A percentile compares a stretch with the other conserved stretches of the same genome.
These are phyloP conservation scores for Acrobasis repandana DNA, from an alignment of 2,888 invertebrate species.

Conservation along the genomic window DNA sequence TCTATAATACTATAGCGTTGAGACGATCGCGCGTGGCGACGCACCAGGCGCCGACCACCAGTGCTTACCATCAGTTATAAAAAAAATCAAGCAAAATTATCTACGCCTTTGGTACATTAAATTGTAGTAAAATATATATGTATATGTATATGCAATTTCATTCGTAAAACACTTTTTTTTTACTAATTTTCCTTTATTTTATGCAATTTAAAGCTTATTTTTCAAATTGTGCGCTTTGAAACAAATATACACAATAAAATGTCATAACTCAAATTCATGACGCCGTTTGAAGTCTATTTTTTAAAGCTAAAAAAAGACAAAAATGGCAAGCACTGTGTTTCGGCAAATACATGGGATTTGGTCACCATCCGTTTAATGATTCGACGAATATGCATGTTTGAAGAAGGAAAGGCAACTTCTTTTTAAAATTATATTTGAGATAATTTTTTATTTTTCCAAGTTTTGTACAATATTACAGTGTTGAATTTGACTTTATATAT, in stretches of 20 bases:
- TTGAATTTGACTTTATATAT: neutral
- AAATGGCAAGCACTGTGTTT: constrained; percentile 3
- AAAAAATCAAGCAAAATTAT: neutral
- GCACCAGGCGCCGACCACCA: constrained; percentile 12
- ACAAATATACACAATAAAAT: no score
- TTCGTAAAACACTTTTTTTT: no score
- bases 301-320: constrained; percentile 7
- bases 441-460: neutral
- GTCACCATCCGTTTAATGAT: neutral
- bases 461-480: neutral
- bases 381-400: neutral
- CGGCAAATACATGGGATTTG: constrained; percentile 6
- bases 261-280: no score
- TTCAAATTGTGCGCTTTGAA: no score
- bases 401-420: neutral
- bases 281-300: neutral
- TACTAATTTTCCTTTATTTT: no score
- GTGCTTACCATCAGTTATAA: constrained; percentile 32
- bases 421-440: no score
- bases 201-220: no score
- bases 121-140: no score
- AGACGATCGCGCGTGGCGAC: constrained; percentile 29
- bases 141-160: no score
- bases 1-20: constrained; percentile 49
- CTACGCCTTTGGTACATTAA: no score